Base-by-base conservation (phyloP, 2,797 vertebrate genomes). In the Falco columbarius region DNA sequence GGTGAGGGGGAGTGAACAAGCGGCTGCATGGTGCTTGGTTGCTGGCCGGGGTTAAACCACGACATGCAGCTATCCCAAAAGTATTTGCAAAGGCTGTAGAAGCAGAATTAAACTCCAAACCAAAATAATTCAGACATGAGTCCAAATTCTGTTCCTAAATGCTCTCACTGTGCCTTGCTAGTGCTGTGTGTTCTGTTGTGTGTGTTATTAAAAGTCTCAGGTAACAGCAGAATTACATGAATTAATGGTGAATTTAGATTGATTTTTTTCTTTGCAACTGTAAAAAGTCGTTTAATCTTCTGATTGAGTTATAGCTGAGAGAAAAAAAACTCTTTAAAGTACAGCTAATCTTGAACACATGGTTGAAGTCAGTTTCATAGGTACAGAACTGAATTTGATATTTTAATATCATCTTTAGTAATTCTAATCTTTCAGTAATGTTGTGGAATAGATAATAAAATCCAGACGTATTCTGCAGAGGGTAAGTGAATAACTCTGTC, bases 51-150 rank as follows among this genome's bases (percentile, higher is more conserved):
- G 40, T 40, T 40, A 40, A 40, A 40, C 40, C 40, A 40, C 14
- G 40, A 40, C 40, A 40, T 40, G 40, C 32, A 83, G 21, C 26
- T 71, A 49, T 14, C 10, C 19, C 20, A 56, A 52, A 91, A 75
- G 49, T 52, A 74, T 62, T 83, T 86, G 6, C 21, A 82, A 95
- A 77, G 11, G 29, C 44, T 81, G 19, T 11, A 58, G 58, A 87
- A 92, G 18, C 58, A 62, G 21, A 93, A 93, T 74, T 92, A 81
- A 87, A 74, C 26, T 86, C 13, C 92, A 95, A 95, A 61, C 10
- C 30, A 70, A 84, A 90, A 72, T 54, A 89, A 82, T 73, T 87
- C 68, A 75, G 9, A 52, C 1, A 5, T 3, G 10, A 71, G 30
- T 65, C 40, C 63, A 95, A 86, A 84, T 83, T 81, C 20, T 61